These are phyloP conservation scores for Atopsyche davidsoni DNA, from an alignment of 1,140 invertebrate genomes.

Conservation along the genomic window DNA sequence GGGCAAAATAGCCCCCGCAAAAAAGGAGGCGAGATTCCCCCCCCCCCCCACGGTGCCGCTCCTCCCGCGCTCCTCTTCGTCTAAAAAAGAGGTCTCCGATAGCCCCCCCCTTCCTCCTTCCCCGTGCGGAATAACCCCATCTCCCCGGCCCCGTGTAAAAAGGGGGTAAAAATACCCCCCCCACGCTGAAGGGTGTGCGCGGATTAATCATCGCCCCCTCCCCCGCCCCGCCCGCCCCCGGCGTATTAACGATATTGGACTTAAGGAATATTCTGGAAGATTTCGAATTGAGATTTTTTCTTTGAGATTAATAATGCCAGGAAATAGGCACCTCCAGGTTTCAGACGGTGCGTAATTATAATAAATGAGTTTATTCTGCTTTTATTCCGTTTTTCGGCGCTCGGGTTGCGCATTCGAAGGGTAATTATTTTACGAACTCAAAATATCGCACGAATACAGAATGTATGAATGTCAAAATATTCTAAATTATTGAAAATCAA, in stretches of 20 bases:
- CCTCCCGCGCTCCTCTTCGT: conserved; percentile 10
- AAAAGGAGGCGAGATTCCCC: not conserved
- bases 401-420: conserved; percentile 16
- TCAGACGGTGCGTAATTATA: conserved; percentile 30
- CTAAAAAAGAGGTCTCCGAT: conserved; percentile 29
- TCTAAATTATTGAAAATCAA: too few species aligned
- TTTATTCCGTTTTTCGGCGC: conserved; percentile 18
- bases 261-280: conserved; percentile 30
- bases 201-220: conserved; percentile 30
- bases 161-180: conserved; percentile 30
- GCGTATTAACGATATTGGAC: conserved; percentile 32
- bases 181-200: conserved; percentile 29
- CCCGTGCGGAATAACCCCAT: conserved; percentile 25
- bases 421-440: too few species aligned
- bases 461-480: too few species aligned
- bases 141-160: conserved; percentile 25
- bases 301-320: conserved; percentile 29
- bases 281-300: conserved; percentile 31
- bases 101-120: conserved; percentile 11
- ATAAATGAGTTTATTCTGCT: conserved; percentile 29
- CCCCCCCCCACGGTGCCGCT: conserved; percentile 5
- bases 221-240: conserved; percentile 9
- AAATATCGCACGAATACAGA: too few species aligned
- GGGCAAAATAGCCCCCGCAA: conserved; percentile 24
- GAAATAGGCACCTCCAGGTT: conserved; percentile 29